phyloP scores from a whole-genome alignment of 1,140 invertebrate species.

The Homarus americanus region DNA sequence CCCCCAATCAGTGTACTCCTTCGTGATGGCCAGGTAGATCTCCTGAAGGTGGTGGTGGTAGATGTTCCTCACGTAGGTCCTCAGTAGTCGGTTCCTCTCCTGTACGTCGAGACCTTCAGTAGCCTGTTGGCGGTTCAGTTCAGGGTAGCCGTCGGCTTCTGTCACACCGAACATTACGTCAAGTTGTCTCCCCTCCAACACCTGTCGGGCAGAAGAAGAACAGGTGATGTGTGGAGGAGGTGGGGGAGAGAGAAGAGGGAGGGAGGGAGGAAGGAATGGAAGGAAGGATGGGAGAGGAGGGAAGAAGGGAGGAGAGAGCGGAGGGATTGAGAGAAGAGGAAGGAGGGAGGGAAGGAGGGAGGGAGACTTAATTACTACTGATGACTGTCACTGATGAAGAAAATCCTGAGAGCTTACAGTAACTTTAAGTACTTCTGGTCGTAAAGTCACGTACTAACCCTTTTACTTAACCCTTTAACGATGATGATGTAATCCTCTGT shows the following conservation, averaged over 20 bases:
- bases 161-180: constrained; percentile 72
- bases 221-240: background rate
- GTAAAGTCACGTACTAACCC: too few species aligned
- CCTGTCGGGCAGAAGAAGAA: constrained; percentile 19
- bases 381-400: too few species aligned
- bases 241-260: background rate
- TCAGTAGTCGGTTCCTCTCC: constrained; percentile 88
- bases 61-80: constrained; percentile 92
- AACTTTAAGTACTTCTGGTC: too few species aligned
- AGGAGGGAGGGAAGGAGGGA: too few species aligned
- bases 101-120: constrained; percentile 87
- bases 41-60: constrained; percentile 86
- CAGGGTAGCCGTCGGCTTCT: constrained; percentile 81
- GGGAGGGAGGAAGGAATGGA: too few species aligned
- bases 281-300: too few species aligned
- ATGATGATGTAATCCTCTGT: too few species aligned
- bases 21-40: constrained; percentile 85
- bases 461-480: too few species aligned
- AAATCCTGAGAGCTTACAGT: too few species aligned
- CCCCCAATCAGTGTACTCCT: constrained; percentile 99
- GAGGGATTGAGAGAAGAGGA: too few species aligned
- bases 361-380: too few species aligned
- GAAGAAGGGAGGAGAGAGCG: too few species aligned
- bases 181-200: constrained; percentile 57
- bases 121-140: constrained; percentile 80